Conservation (phyloP, 2,888 invertebrate species). For the Nomada fabriciana region DNA sequence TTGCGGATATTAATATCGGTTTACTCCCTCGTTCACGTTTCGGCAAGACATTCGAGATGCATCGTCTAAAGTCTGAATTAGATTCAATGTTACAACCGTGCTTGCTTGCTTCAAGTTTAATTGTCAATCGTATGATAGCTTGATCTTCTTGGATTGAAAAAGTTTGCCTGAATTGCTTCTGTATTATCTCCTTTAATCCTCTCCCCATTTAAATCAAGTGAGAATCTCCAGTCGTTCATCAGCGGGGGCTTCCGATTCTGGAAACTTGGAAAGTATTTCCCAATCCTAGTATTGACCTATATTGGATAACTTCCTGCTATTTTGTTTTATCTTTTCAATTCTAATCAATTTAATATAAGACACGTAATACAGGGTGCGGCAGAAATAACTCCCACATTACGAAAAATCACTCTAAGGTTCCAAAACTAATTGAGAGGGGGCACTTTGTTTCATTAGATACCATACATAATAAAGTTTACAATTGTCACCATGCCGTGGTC, state of each 20-base stretch:
- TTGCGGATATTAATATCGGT: too few species aligned
- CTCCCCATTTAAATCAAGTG: neutral
- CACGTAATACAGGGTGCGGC: too few species aligned
- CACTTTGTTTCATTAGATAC: too few species aligned
- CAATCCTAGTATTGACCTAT: conserved; percentile 33
- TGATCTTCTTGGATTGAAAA: neutral
- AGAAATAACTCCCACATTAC: too few species aligned
- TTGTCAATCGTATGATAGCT: neutral
- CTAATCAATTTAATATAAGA: neutral
- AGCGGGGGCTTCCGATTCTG: neutral
- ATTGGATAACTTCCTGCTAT: conserved; percentile 11
- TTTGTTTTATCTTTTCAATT: conserved; percentile 1
- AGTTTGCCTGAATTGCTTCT: neutral
- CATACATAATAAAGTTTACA: too few species aligned
- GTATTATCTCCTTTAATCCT: conserved; percentile 1
- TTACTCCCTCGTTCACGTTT: too few species aligned
- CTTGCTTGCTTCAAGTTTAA: neutral
- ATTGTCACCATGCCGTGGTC: too few species aligned
- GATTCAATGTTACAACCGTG: neutral
- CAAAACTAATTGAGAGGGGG: too few species aligned
- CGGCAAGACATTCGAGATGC: too few species aligned
- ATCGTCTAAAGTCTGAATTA: too few species aligned
- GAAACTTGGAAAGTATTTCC: conserved; percentile 40
- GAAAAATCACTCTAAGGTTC: too few species aligned
- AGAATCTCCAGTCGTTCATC: neutral